Percentiles rank a stretch among this genome's conserved stretches.
Conservation (phyloP, 2,113 vertebrate genomes). For the Calonectris borealis region DNA sequence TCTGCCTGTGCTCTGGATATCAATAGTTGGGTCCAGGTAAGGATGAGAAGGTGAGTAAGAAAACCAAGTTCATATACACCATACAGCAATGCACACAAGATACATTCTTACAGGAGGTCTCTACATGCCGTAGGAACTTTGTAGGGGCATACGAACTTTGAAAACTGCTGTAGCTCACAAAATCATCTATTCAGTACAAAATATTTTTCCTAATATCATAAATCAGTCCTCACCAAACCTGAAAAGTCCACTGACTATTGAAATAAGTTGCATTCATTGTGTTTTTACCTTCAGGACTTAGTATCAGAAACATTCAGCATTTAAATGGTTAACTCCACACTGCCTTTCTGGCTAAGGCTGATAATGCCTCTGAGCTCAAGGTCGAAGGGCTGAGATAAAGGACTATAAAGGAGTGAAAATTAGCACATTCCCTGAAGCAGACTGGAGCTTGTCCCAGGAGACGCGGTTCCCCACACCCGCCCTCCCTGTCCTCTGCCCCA, state of each 20-base stretch:
- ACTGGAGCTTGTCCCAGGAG: constrained; percentile 40
- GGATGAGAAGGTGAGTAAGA: not conserved
- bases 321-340: constrained; percentile 39
- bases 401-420: constrained; percentile 63
- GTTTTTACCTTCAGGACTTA: not conserved
- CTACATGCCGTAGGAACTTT: not conserved
- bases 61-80: not conserved
- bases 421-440: constrained; percentile 60
- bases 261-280: not conserved
- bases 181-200: not conserved
- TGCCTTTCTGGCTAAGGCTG: constrained; percentile 33
- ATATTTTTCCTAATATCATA: not conserved
- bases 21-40: not conserved
- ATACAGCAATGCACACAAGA: not conserved
- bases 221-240: not conserved
- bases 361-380: constrained; percentile 55
- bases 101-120: not conserved
- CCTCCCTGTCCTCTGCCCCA: constrained; percentile 56
- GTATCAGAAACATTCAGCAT: not conserved
- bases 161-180: not conserved
- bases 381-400: constrained; percentile 62
- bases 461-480: not conserved
- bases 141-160: not conserved
- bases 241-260: not conserved
- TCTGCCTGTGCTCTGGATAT: not conserved